phyloP scores from a whole-genome alignment of 2,888 invertebrate genomes.

The Sarcophaga rosellei region DNA sequence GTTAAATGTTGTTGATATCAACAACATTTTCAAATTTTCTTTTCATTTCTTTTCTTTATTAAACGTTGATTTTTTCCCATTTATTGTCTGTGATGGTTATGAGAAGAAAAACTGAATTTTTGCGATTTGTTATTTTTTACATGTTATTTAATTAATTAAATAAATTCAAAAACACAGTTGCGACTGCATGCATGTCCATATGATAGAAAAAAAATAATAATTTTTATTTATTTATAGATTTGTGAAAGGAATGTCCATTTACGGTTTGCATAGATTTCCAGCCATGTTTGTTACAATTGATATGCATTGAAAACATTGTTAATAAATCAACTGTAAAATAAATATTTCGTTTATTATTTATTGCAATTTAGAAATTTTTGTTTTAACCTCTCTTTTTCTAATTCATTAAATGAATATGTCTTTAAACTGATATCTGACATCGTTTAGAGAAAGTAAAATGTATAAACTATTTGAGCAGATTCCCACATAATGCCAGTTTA shows the following conservation, averaged over 20 bases:
- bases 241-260: slow-evolving; percentile 23
- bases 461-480: background rate
- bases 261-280: background rate
- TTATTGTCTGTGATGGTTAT: slow-evolving; percentile 58
- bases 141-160: slow-evolving; percentile 56
- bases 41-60: background rate
- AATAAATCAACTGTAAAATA: slow-evolving; percentile 35
- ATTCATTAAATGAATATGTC: background rate
- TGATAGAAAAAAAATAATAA: background rate
- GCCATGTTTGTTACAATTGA: background rate
- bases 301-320: background rate
- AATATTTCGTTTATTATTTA: slow-evolving; percentile 4
- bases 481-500: background rate
- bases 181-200: background rate
- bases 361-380: background rate
- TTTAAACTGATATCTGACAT: background rate
- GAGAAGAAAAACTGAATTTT: slow-evolving; percentile 47
- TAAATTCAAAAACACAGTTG: slow-evolving; percentile 16
- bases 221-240: slow-evolving; percentile 5
- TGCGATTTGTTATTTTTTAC: slow-evolving; percentile 18
- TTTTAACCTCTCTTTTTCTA: background rate
- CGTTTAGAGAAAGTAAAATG: background rate
- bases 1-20: slow-evolving; percentile 57
- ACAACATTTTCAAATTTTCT: slow-evolving; percentile 28
- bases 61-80: slow-evolving; percentile 55